Evolutionary conservation across 1,140 invertebrate genomes (phyloP).

Genomic region (Melipona quadrifasciata): DNA sequence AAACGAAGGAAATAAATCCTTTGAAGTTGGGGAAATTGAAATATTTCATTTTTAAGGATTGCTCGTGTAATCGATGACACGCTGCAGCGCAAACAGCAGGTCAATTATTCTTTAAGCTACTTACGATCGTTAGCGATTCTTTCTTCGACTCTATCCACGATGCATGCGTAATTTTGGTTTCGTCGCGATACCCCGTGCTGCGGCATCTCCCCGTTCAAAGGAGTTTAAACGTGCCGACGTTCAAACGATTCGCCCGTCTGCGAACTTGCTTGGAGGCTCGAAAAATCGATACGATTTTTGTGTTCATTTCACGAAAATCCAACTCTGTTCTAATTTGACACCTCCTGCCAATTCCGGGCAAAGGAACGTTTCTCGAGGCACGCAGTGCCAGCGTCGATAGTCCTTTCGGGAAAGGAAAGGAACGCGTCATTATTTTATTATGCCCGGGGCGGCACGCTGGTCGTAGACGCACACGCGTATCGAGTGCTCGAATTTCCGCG

Average conservation of each 20-base stretch:
- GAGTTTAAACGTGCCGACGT: too few species aligned
- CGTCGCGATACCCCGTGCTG: background rate
- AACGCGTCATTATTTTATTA: conserved; percentile 31
- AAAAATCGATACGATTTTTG: too few species aligned
- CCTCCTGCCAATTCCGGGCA: background rate
- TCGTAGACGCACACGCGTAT: conserved; percentile 20
- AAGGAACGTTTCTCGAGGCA: background rate
- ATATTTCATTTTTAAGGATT: conserved; percentile 13
- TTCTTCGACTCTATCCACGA: background rate
- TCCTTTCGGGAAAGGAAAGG: conserved; percentile 27
- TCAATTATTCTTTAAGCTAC: conserved; percentile 20
- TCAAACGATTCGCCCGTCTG: too few species aligned
- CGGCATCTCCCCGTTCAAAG: too few species aligned
- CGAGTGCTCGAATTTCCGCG: conserved; percentile 38
- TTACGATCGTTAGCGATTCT: conserved; percentile 8
- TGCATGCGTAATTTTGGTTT: background rate
- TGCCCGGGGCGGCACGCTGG: background rate
- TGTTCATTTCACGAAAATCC: too few species aligned
- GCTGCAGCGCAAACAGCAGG: background rate
- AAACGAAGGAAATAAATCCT: background rate
- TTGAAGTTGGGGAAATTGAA: conserved; percentile 20
- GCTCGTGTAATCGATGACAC: conserved; percentile 9
- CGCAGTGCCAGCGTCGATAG: background rate
- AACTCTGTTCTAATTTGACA: background rate
- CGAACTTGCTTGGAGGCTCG: too few species aligned